Percentiles rank a stretch among this genome's conserved stretches.
Conservation (phyloP, 2,797 vertebrate species). For the Xenentodon cancila region DNA sequence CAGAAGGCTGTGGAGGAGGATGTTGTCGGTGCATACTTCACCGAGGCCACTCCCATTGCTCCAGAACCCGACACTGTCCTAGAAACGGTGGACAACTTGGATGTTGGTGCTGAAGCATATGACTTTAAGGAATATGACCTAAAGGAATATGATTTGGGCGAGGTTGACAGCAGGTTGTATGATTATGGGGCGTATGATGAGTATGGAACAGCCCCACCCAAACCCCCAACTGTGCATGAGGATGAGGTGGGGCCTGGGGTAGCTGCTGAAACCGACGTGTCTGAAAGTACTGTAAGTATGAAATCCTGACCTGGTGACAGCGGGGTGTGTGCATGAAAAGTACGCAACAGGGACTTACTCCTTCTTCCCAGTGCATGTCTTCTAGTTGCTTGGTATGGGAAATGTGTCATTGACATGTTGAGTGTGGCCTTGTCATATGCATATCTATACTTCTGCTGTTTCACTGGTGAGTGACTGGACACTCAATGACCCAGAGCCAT, state of each 20-base stretch:
- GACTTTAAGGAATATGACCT: slow-evolving; percentile 86
- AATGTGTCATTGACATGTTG: slow-evolving; percentile 62
- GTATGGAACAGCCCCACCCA: slow-evolving; percentile 89
- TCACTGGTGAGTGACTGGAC: slow-evolving; percentile 14
- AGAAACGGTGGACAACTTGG: slow-evolving; percentile 71
- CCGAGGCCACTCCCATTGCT: slow-evolving; percentile 85
- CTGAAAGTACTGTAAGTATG: slow-evolving; percentile 92
- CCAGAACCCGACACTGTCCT: slow-evolving; percentile 81
- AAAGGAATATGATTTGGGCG: slow-evolving; percentile 82
- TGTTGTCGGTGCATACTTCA: slow-evolving; percentile 87
- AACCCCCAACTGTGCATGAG: slow-evolving; percentile 79
- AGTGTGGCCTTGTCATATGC: slow-evolving; percentile 30
- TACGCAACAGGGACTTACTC: slow-evolving; percentile 24
- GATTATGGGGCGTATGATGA: slow-evolving; percentile 94
- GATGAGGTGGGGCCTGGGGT: slow-evolving; percentile 96
- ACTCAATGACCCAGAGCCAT: slow-evolving; percentile 13
- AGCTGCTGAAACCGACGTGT: slow-evolving; percentile 93
- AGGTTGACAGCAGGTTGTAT: slow-evolving; percentile 86
- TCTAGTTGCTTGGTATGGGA: slow-evolving; percentile 64
- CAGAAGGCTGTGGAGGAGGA: slow-evolving; percentile 90
- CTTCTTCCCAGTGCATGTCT: slow-evolving; percentile 48
- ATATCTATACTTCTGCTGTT: slow-evolving; percentile 15
- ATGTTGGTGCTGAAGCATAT: slow-evolving; percentile 71
- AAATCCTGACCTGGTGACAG: slow-evolving; percentile 28
- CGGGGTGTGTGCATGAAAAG: slow-evolving; percentile 64